Percentiles rank a stretch among this genome's conserved stretches.
These are phyloP conservation scores for Philaenus spumarius DNA, from an alignment of 1,140 invertebrate species.

Conservation along the genomic window DNA sequence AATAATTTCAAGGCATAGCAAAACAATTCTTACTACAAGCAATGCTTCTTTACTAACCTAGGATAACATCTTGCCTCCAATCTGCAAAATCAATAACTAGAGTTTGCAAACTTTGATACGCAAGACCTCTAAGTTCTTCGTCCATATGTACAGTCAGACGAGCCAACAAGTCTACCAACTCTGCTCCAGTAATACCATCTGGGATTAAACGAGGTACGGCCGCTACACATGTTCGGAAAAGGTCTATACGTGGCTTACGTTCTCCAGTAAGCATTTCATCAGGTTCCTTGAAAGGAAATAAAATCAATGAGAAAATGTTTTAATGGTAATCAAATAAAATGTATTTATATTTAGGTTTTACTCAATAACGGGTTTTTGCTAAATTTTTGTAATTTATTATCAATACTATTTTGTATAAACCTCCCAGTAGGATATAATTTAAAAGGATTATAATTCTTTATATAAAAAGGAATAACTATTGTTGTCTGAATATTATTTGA, in stretches of 20 bases:
- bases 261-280: slow-evolving; percentile 96
- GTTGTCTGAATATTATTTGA: no score
- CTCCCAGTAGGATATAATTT: no score
- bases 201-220: slow-evolving; percentile 96
- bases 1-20: not conserved
- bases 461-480: no score
- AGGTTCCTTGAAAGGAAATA: slow-evolving; percentile 63
- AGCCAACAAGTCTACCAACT: slow-evolving; percentile 87
- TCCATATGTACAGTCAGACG: slow-evolving; percentile 92
- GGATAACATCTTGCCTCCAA: slow-evolving; percentile 94
- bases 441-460: no score
- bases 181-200: slow-evolving; percentile 89
- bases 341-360: no score
- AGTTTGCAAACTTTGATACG: slow-evolving; percentile 94
- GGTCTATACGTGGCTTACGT: slow-evolving; percentile 94
- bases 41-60: slow-evolving; percentile 36
- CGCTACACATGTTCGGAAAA: slow-evolving; percentile 97
- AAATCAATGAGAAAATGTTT: no score
- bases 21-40: not conserved
- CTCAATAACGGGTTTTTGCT: no score
- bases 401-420: no score
- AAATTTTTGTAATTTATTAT: no score
- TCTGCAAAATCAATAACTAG: slow-evolving; percentile 93
- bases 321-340: no score
- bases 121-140: slow-evolving; percentile 80